A percentile compares a stretch with the other conserved stretches of the same genome.
These are phyloP conservation scores for Urocynchramus pylzowi DNA, from an alignment of 2,113 vertebrate genomes.

Conservation along the genomic window DNA sequence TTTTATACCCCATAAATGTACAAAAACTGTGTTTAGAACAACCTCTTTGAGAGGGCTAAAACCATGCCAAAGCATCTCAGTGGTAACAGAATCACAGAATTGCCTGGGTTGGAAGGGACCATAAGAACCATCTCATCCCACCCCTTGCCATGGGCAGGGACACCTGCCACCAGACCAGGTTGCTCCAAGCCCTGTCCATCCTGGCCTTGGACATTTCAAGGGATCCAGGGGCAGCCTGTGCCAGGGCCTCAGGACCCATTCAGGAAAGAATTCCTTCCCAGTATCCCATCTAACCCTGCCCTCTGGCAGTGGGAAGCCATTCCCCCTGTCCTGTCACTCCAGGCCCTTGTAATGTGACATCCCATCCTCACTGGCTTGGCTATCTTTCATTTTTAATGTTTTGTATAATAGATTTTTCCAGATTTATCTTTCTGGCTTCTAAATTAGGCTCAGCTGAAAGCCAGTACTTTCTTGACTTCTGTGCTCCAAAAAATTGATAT, in stretches of 20 bases:
- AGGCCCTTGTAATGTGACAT: background rate
- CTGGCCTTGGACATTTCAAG: background rate
- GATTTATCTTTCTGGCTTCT: background rate
- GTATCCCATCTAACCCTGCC: background rate
- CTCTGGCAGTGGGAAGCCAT: background rate
- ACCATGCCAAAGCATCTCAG: background rate
- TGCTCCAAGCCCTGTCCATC: fast-evolving
- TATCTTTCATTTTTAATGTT: background rate
- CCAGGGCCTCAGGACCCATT: fast-evolving
- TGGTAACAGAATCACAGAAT: background rate
- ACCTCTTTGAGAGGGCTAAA: background rate
- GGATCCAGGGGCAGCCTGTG: background rate
- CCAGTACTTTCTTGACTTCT: background rate
- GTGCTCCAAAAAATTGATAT: background rate
- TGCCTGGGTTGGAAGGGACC: background rate
- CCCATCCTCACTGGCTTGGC: background rate
- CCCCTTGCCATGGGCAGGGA: background rate
- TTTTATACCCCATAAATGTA: background rate
- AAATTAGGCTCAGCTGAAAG: background rate
- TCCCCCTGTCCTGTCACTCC: background rate
- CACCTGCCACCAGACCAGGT: fast-evolving
- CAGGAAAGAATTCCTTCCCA: background rate
- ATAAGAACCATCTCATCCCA: background rate
- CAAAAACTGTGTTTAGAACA: background rate
- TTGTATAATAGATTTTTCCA: background rate